A percentile compares a stretch with the other conserved stretches of the same genome.
phyloP scores from a whole-genome alignment of 2,113 vertebrate species.

The Fulica atra region DNA sequence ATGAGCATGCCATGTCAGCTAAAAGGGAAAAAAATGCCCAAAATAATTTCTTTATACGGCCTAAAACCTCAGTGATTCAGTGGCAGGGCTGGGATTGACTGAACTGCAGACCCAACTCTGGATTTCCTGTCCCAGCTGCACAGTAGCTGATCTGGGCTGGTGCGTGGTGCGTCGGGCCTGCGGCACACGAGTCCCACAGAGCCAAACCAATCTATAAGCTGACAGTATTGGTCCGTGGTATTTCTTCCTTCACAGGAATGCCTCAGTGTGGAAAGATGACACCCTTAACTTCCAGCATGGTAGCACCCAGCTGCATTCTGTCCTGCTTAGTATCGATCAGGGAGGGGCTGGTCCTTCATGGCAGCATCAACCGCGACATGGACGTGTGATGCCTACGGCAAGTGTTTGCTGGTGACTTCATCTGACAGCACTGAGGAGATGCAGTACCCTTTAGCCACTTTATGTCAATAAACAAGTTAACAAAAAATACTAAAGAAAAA shows the following conservation, averaged over 20 bases:
- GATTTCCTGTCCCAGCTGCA: not conserved
- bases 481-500: not conserved
- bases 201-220: not conserved
- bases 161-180: accelerated
- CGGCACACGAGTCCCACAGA: not conserved
- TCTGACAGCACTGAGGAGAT: not conserved
- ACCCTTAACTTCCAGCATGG: not conserved
- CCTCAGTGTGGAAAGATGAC: not conserved
- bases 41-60: not conserved
- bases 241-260: not conserved
- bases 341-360: not conserved
- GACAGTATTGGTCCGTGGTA: not conserved
- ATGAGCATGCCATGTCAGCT: not conserved
- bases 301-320: not conserved
- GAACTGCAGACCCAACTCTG: not conserved
- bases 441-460: not conserved
- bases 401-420: not conserved
- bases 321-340: not conserved
- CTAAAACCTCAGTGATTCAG: not conserved
- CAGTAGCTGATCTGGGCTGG: not conserved
- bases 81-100: not conserved
- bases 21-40: not conserved
- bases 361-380: not conserved
- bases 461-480: not conserved
- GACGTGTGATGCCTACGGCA: not conserved